phyloP scores from a whole-genome alignment of 37 sponge, comb jelly and placozoan genomes.

The Cladorhizidae sp. region DNA sequence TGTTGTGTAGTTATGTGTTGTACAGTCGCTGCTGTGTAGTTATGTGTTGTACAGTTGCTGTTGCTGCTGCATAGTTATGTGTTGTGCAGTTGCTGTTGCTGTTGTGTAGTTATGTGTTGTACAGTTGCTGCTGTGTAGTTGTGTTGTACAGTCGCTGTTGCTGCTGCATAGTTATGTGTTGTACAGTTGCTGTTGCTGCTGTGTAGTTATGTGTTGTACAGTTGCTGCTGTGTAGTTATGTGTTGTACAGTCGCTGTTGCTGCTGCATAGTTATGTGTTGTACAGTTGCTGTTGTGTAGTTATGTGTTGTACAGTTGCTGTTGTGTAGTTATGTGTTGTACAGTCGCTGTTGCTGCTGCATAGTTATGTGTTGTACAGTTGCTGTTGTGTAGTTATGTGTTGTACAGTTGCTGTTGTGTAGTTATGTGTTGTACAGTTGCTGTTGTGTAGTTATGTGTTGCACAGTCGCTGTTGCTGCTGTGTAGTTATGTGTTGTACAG shows the following conservation, averaged over 20 bases:
- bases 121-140: no score
- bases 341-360: no score
- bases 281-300: no score
- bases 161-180: no score
- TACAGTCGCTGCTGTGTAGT: not conserved
- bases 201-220: not conserved
- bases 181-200: not conserved
- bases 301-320: not conserved
- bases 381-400: not conserved
- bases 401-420: not conserved
- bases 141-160: not conserved
- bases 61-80: no score
- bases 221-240: no score
- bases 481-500: no score
- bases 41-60: no score
- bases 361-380: not conserved
- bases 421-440: not conserved
- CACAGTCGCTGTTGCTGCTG: not conserved
- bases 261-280: not conserved
- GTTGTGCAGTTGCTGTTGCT: no score
- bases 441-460: no score
- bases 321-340: not conserved
- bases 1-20: no score
- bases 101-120: no score
- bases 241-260: not conserved